phyloP scores from a whole-genome alignment of 2,797 vertebrate genomes.

The Gymnodraco acuticeps region DNA sequence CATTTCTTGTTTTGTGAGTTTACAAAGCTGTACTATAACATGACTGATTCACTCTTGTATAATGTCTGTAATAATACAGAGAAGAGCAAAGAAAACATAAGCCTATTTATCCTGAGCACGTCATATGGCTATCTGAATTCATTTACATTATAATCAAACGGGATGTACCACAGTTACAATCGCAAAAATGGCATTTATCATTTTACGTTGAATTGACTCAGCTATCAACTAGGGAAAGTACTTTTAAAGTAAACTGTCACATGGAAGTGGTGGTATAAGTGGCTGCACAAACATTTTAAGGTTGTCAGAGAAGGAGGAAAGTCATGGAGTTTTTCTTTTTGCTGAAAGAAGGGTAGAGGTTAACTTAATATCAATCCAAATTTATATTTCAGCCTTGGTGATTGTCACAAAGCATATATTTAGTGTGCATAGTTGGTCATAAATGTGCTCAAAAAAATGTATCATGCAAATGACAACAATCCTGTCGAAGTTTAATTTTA shows the following conservation, averaged over 20 bases:
- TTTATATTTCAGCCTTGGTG: too few species aligned
- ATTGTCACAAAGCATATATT: background rate
- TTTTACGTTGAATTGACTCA: slow-evolving; percentile 5
- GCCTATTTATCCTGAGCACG: slow-evolving; percentile 39
- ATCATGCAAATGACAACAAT: background rate
- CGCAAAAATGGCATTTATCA: slow-evolving; percentile 21
- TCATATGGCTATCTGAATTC: slow-evolving; percentile 17
- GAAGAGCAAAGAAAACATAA: background rate
- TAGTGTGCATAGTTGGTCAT: background rate
- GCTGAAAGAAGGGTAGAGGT: background rate
- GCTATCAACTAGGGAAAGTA: background rate
- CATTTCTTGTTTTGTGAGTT: slow-evolving; percentile 50
- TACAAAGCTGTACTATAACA: slow-evolving; percentile 54
- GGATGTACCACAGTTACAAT: background rate
- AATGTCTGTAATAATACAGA: slow-evolving; percentile 38
- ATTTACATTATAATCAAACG: slow-evolving; percentile 26
- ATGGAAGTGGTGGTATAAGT: slow-evolving; percentile 18
- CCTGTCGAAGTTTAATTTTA: background rate
- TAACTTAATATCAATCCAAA: background rate
- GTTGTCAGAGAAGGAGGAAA: background rate
- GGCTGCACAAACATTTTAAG: slow-evolving; percentile 10
- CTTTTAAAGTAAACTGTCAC: slow-evolving; percentile 4
- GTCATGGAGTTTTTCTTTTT: background rate
- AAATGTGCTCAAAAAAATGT: background rate
- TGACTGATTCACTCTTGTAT: slow-evolving; percentile 43